A percentile compares a stretch with the other conserved stretches of the same genome.
These are phyloP conservation scores for Yponomeuta cagnagella DNA, from an alignment of 2,888 invertebrate species.

Conservation along the genomic window DNA sequence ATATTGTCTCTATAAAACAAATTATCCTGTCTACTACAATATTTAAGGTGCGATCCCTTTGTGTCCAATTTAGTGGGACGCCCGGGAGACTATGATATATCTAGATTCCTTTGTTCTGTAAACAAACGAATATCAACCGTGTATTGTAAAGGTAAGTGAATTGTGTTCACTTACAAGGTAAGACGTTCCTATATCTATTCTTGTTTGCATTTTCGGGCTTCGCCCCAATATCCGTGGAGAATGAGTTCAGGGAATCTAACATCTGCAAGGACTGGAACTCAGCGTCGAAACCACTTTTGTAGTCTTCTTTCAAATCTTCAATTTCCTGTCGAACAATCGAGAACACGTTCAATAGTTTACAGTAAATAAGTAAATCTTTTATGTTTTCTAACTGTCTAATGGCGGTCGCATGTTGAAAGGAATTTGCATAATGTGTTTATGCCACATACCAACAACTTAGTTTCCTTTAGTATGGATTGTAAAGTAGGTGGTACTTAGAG, in stretches of 20 bases:
- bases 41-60: no score
- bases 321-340: slow-evolving; percentile 32
- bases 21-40: no score
- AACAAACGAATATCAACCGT: background rate
- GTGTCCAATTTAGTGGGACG: no score
- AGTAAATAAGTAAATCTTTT: background rate
- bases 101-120: no score
- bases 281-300: slow-evolving; percentile 86
- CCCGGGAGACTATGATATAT: no score
- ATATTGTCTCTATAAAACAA: no score
- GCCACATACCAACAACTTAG: slow-evolving; percentile 5
- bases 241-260: slow-evolving; percentile 91
- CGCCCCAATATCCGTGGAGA: slow-evolving; percentile 91
- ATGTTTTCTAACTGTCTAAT: background rate
- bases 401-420: background rate
- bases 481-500: no score
- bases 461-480: background rate
- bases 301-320: slow-evolving; percentile 38
- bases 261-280: slow-evolving; percentile 96
- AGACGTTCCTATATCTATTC: slow-evolving; percentile 97
- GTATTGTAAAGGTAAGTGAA: background rate
- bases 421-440: slow-evolving; percentile 3
- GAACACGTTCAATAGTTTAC: background rate
- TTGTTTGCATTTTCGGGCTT: slow-evolving; percentile 91
- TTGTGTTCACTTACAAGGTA: slow-evolving; percentile 80